Base-by-base conservation (phyloP, 2,888 invertebrate genomes). In the Apodemia duryi region DNA sequence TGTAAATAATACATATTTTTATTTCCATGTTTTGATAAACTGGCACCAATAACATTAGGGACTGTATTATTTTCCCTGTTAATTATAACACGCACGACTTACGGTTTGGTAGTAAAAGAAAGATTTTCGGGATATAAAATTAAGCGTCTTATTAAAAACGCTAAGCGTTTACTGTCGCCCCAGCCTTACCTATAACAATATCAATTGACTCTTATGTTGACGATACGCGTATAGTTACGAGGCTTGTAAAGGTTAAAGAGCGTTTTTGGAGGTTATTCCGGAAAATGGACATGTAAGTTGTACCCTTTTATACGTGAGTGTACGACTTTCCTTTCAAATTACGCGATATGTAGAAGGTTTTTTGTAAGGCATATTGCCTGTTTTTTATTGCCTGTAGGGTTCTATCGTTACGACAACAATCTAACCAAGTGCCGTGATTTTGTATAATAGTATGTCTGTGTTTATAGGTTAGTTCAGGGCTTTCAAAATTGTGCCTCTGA, bases 181-280 rank as follows among this genome's bases (percentile, higher is more conserved):
- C 5, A 13, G 11, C 38, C 38, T 65, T 51, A 61, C n/a, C 65
- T 29, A 61, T 51, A 65, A 65, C 60, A 43, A 61, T 51, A 64
- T 64, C 61, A 61, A 64, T 64, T 38, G 57, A 46, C 51, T 32
- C 57, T 57, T 57, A 57, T 57, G 57, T 57, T 57, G 57, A 57
- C 57, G 57, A 57, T 57, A 57, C 57, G 57, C 57, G 32, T 57
- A 57, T 57, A 57, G 57, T 57, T 57, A 57, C 32, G 57, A 11
- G 57, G 13, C 32, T 57, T 35, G 57, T 32, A 35, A 57, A 57
- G 57, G 57, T 57, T 57, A 57, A 57, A 13, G 57, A 57, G 57
- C 57, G 35, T 57, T 57, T 35, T 57, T 57, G 32, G 57, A 13
- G 57, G 32, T 32, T 32, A 57, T 57, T 57, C 32, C 32, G 32